Conservation (phyloP, 2,888 invertebrate species). For the Creontiades dilutus region DNA sequence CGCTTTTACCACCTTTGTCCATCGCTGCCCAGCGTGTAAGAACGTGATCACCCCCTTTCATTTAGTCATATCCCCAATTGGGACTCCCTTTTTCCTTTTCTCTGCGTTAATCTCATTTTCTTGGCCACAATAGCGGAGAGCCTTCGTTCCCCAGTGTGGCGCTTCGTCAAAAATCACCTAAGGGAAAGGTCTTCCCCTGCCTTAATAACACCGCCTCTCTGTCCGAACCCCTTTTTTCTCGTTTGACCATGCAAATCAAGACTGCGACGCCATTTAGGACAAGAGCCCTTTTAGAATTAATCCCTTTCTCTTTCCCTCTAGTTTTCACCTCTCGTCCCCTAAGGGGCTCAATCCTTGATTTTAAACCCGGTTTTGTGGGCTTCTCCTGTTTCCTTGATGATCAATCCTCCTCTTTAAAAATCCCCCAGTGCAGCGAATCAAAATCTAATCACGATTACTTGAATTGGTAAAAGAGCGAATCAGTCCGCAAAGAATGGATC, state of each 20-base stretch:
- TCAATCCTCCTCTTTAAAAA: too few species aligned
- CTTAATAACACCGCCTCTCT: background rate
- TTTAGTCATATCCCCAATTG: constrained; percentile 20
- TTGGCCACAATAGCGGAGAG: background rate
- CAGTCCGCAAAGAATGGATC: too few species aligned
- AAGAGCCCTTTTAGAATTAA: constrained; percentile 24
- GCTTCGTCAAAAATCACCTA: constrained; percentile 4
- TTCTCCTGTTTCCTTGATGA: too few species aligned
- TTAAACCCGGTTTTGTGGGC: background rate
- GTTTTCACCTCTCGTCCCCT: background rate
- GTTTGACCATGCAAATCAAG: constrained; percentile 22
- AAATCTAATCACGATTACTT: too few species aligned
- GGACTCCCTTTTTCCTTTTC: background rate
- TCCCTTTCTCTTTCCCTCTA: background rate
- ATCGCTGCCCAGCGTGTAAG: background rate
- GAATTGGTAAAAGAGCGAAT: too few species aligned
- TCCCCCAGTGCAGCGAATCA: too few species aligned
- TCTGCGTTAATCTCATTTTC: constrained; percentile 15
- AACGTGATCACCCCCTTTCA: constrained; percentile 28
- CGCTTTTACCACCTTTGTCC: background rate
- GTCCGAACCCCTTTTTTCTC: background rate
- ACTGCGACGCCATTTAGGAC: background rate
- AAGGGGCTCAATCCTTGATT: background rate
- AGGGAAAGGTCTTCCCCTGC: background rate
- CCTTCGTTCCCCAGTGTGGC: background rate